Evolutionary conservation across 2,888 invertebrate species (phyloP).

Genomic region (Drosophila melanosoma): DNA sequence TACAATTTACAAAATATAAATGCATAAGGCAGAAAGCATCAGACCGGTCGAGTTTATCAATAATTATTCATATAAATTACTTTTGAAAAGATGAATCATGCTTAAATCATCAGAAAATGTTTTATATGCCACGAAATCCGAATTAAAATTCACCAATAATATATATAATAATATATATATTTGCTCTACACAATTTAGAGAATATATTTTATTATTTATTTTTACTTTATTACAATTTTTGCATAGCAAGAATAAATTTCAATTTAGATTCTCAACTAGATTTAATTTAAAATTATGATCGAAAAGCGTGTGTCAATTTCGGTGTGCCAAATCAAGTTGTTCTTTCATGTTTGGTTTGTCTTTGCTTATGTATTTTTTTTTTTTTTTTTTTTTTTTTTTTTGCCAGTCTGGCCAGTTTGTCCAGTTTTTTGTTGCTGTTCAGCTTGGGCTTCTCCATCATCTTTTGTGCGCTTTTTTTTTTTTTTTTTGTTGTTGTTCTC

Average conservation of each 20-base stretch:
- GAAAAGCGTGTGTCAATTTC: background rate
- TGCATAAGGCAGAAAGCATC: background rate
- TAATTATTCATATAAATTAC: background rate
- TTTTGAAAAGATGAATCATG: background rate
- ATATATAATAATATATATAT: too few species aligned
- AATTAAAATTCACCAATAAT: background rate
- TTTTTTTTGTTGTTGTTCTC: slow-evolving; percentile 48
- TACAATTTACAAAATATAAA: background rate
- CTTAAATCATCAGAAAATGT: background rate
- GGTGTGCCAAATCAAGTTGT: background rate
- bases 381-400: slow-evolving; percentile 31
- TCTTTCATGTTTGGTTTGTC: slow-evolving; percentile 1
- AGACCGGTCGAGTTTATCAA: background rate
- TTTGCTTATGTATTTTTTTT: slow-evolving; percentile 23
- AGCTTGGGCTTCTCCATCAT: slow-evolving; percentile 66
- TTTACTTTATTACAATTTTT: background rate
- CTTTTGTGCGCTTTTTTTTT: slow-evolving; percentile 31
- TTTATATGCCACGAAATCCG: background rate
- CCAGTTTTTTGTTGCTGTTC: slow-evolving; percentile 54
- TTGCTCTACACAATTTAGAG: background rate
- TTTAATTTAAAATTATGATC: background rate
- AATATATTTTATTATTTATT: background rate
- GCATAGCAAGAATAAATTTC: background rate
- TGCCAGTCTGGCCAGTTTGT: slow-evolving; percentile 67
- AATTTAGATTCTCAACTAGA: too few species aligned